These are phyloP conservation scores for Incurvaria masculella DNA, from an alignment of 2,888 invertebrate genomes.

Conservation along the genomic window DNA sequence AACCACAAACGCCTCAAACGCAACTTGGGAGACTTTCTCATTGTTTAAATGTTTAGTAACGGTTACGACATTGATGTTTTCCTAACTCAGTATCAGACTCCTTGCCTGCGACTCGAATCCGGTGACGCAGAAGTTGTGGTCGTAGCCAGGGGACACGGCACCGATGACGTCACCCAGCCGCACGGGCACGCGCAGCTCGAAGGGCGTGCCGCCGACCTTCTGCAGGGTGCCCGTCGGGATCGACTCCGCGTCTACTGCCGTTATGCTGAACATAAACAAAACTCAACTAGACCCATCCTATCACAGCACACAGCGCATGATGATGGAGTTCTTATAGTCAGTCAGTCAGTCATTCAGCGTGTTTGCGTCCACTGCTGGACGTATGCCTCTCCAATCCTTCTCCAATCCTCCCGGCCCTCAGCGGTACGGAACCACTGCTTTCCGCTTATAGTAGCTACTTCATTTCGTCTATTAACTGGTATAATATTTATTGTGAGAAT, in stretches of 20 bases:
- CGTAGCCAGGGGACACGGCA: slow-evolving; percentile 65
- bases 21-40: background rate
- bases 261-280: slow-evolving; percentile 27
- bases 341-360: too few relatives aligned
- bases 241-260: slow-evolving; percentile 32
- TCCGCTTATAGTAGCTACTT: too few relatives aligned
- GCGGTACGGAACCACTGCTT: too few relatives aligned
- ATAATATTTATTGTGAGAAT: too few relatives aligned
- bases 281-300: background rate
- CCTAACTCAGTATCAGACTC: too few relatives aligned
- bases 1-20: too few relatives aligned
- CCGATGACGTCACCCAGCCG: slow-evolving; percentile 65
- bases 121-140: slow-evolving; percentile 78
- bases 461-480: too few relatives aligned
- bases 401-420: too few relatives aligned
- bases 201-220: slow-evolving; percentile 63
- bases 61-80: background rate
- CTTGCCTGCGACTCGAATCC: slow-evolving; percentile 29
- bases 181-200: slow-evolving; percentile 67
- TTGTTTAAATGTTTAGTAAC: background rate
- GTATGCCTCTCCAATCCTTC: too few relatives aligned
- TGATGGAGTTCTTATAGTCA: too few relatives aligned
- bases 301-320: too few relatives aligned
- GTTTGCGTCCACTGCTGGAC: too few relatives aligned
- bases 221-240: slow-evolving; percentile 39